phyloP scores from a whole-genome alignment of 2,797 vertebrate genomes.

The Buceros bicornis region DNA sequence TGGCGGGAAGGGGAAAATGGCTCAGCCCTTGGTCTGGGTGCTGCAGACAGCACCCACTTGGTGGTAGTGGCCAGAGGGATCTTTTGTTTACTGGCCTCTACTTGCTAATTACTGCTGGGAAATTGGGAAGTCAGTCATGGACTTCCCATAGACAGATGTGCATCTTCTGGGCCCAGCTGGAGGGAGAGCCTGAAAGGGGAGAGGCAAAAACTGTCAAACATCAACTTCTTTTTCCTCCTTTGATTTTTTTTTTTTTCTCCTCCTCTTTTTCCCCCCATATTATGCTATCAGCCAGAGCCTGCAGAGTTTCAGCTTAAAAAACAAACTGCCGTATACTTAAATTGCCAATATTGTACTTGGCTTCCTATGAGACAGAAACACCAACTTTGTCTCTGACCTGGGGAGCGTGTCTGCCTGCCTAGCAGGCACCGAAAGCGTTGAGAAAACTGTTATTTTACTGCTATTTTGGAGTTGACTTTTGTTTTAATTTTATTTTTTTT shows the following conservation, averaged over 20 bases:
- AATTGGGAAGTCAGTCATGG: background rate
- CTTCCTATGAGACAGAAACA: slow-evolving; percentile 31
- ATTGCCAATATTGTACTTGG: slow-evolving; percentile 59
- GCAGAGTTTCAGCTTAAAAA: slow-evolving; percentile 33
- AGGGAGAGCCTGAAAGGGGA: background rate
- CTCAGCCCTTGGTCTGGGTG: background rate
- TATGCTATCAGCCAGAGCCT: background rate
- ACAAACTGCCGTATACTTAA: background rate
- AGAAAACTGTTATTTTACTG: slow-evolving; percentile 60
- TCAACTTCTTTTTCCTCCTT: background rate
- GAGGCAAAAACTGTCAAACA: background rate
- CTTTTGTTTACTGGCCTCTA: background rate
- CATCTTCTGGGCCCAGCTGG: background rate
- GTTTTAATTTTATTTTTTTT: background rate
- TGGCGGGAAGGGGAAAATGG: background rate
- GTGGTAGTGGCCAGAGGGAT: background rate
- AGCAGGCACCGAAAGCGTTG: slow-evolving; percentile 43
- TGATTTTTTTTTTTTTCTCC: background rate
- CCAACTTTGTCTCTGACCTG: slow-evolving; percentile 56
- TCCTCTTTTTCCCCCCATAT: background rate
- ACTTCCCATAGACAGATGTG: background rate
- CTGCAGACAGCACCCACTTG: background rate
- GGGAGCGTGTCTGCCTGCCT: slow-evolving; percentile 49
- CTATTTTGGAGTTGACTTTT: background rate
- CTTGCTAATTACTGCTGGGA: background rate